Evolutionary conservation across 2,888 invertebrate species (phyloP).

Genomic region (Epicampocera succincta): DNA sequence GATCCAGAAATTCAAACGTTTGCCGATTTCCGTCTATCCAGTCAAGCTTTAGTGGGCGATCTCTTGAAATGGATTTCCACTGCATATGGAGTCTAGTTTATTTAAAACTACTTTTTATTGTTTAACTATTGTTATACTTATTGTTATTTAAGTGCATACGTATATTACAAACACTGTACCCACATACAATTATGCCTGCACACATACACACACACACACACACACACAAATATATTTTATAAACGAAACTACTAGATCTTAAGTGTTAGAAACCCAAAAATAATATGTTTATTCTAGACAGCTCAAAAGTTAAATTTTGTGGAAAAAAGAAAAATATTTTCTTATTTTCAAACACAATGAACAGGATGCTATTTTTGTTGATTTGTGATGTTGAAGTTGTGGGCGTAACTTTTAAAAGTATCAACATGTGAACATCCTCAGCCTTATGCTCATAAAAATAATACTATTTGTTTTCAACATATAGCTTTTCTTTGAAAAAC

Average conservation of each 20-base stretch:
- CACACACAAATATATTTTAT: not conserved
- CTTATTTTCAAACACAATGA: too few relatives aligned
- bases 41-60: conserved; percentile 87
- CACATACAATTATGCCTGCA: conserved; percentile 6
- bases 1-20: conserved; percentile 87
- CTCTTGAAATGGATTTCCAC: conserved; percentile 86
- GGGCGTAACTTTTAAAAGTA: too few relatives aligned
- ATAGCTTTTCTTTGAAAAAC: too few relatives aligned
- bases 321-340: too few relatives aligned
- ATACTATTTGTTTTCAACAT: too few relatives aligned
- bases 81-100: conserved; percentile 71
- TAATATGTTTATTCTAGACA: too few relatives aligned
- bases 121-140: conserved; percentile 47
- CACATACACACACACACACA: conserved; percentile 5
- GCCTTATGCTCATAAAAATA: too few relatives aligned
- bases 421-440: too few relatives aligned
- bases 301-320: too few relatives aligned
- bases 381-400: too few relatives aligned
- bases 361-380: too few relatives aligned
- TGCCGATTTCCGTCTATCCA: conserved; percentile 87
- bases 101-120: conserved; percentile 18
- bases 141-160: conserved; percentile 39
- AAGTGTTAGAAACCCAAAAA: conserved; percentile 45
- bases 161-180: conserved; percentile 1
- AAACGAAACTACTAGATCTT: conserved; percentile 41